phyloP scores from a whole-genome alignment of 2,888 invertebrate species.

The Cantharis rufa region DNA sequence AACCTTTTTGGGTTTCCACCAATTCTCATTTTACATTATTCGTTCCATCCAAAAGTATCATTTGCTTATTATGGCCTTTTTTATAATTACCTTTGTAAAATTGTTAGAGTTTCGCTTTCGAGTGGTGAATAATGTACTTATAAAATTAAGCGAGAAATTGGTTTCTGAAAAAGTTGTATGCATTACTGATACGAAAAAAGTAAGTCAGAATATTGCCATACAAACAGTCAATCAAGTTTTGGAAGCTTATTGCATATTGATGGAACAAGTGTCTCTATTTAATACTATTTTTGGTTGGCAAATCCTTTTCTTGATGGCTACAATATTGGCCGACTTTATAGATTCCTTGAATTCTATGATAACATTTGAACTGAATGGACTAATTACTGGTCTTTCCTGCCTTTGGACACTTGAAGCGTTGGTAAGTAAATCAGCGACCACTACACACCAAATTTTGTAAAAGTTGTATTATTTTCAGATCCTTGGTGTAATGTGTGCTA shows the following conservation, averaged over 20 bases:
- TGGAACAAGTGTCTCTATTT: background rate
- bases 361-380: background rate
- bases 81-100: background rate
- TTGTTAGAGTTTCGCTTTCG: background rate
- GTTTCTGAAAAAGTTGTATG: background rate
- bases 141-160: background rate
- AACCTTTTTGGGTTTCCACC: background rate
- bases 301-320: background rate
- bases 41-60: background rate
- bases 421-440: background rate
- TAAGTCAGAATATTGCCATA: background rate
- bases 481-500: constrained; percentile 31
- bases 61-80: background rate
- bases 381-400: background rate
- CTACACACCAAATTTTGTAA: background rate
- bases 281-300: background rate
- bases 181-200: background rate
- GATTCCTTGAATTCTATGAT: background rate
- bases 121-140: background rate
- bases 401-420: background rate
- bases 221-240: background rate
- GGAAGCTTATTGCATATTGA: background rate
- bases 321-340: background rate
- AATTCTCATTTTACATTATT: background rate
- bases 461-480: constrained; percentile 24